Percentiles rank a stretch among this genome's conserved stretches.
phyloP scores from a whole-genome alignment of 1,140 invertebrate species.

The Lordiphosa mommai region DNA sequence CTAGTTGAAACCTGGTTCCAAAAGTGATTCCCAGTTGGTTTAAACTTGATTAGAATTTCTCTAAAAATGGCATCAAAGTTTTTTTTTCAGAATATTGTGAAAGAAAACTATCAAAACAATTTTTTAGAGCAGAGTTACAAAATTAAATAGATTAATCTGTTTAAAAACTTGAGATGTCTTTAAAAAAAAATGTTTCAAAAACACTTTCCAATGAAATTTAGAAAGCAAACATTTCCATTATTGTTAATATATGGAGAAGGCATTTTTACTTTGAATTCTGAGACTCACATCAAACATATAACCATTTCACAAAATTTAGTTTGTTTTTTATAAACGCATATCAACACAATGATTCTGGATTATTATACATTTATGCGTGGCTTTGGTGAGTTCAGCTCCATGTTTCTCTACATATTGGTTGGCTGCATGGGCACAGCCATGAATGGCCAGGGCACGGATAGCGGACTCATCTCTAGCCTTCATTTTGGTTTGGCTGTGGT shows the following conservation, averaged over 20 bases:
- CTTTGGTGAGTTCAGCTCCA: constrained; percentile 37
- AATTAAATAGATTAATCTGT: too few relatives aligned
- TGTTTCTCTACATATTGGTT: constrained; percentile 31
- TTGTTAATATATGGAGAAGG: not conserved
- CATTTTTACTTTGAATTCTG: not conserved
- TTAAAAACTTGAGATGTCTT: too few relatives aligned
- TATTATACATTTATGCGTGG: constrained; percentile 27
- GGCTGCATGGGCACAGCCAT: constrained; percentile 26
- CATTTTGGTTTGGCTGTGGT: constrained; percentile 27
- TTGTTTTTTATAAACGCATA: not conserved
- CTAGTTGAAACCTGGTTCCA: too few relatives aligned
- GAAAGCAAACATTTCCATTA: not conserved
- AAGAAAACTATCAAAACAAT: too few relatives aligned
- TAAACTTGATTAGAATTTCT: too few relatives aligned
- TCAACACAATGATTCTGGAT: constrained; percentile 15
- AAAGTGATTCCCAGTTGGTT: too few relatives aligned
- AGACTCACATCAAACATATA: not conserved
- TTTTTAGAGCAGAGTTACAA: too few relatives aligned
- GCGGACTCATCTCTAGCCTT: constrained; percentile 17
- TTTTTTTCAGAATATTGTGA: too few relatives aligned
- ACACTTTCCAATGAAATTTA: too few relatives aligned
- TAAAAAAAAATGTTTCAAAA: not conserved
- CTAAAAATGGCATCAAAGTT: too few relatives aligned
- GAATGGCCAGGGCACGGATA: not conserved
- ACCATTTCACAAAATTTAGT: not conserved